Evolutionary conservation across 2,113 vertebrate species (phyloP).

Genomic region (Himantopus leucocephalus): DNA sequence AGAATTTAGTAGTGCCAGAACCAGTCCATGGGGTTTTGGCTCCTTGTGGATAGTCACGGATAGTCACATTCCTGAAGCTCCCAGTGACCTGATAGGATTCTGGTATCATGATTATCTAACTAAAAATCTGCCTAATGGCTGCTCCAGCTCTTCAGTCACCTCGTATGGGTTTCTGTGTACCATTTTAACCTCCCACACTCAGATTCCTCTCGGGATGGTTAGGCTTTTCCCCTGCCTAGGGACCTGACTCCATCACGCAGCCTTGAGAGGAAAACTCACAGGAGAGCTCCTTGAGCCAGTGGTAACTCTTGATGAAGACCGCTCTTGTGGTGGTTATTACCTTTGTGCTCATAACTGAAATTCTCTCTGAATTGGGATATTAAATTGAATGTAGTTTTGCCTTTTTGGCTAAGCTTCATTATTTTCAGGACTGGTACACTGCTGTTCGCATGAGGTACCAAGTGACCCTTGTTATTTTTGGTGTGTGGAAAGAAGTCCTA

Average conservation of each 20-base stretch:
- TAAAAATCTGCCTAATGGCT: neutral
- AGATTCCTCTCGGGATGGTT: rapidly evolving
- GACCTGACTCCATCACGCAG: neutral
- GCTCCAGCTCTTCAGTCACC: neutral
- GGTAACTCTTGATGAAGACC: neutral
- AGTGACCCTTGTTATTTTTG: neutral
- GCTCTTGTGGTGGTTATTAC: neutral
- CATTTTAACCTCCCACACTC: neutral
- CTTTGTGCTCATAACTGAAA: neutral
- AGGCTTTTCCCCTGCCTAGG: neutral
- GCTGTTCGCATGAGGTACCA: neutral
- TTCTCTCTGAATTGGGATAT: neutral
- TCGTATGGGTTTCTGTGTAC: rapidly evolving
- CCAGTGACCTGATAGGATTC: neutral
- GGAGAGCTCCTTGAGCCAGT: neutral
- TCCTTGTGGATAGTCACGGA: neutral
- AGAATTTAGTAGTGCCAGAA: neutral
- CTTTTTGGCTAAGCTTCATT: neutral
- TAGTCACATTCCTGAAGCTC: neutral
- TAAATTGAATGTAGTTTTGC: neutral
- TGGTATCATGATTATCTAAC: neutral
- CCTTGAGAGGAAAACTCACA: neutral
- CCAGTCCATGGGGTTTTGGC: neutral
- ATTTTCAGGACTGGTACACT: neutral
- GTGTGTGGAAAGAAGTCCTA: neutral